Conservation (phyloP, 2,113 vertebrate species). For the Cyanocitta stelleri region DNA sequence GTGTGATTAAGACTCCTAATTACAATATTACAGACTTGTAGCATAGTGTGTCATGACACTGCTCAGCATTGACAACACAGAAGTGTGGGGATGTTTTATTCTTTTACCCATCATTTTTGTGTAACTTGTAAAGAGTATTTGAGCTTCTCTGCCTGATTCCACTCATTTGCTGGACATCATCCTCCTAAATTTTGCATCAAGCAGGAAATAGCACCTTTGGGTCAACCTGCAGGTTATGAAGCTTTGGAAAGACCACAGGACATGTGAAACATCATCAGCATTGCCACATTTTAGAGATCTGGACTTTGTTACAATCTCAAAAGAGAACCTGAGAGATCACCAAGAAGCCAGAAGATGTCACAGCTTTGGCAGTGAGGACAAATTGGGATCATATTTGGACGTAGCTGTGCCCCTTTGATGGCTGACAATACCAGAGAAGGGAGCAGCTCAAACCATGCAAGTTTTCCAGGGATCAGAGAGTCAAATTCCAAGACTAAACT, state of each 20-base stretch:
- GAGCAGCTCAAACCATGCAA: not conserved
- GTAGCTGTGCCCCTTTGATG: not conserved
- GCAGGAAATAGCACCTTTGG: not conserved
- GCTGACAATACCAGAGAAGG: not conserved
- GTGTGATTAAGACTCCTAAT: slow-evolving; percentile 7
- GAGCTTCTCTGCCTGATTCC: not conserved
- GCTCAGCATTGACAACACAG: not conserved
- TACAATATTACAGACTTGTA: not conserved
- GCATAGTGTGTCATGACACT: not conserved
- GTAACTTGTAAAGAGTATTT: not conserved
- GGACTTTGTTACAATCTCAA: not conserved
- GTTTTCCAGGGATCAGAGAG: not conserved
- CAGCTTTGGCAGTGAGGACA: not conserved
- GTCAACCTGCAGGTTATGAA: not conserved
- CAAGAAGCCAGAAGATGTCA: not conserved
- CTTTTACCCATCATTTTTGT: not conserved
- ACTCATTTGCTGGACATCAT: not conserved
- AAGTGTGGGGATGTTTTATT: not conserved
- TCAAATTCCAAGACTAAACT: not conserved
- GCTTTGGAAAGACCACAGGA: not conserved
- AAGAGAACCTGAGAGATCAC: not conserved
- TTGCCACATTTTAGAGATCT: not conserved
- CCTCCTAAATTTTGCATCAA: not conserved
- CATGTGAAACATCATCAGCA: not conserved
- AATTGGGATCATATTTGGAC: not conserved